A percentile compares a stretch with the other conserved stretches of the same genome.
These are phyloP conservation scores for Acanthococcus lagerstroemiae DNA, from an alignment of 2,888 invertebrate species.

Conservation along the genomic window DNA sequence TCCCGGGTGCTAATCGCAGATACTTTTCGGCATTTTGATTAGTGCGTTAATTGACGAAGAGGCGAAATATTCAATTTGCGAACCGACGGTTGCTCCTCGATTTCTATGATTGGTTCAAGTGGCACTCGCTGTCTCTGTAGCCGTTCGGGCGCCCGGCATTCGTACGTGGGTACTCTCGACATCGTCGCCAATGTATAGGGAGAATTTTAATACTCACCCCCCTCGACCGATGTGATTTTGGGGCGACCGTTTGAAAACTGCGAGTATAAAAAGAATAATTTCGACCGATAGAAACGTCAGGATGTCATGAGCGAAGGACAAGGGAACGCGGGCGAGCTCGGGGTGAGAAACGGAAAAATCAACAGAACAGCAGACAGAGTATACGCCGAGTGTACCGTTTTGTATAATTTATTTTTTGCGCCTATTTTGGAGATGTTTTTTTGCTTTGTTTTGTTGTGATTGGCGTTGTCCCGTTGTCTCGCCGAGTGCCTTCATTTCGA, in stretches of 20 bases:
- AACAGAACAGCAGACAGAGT: no score
- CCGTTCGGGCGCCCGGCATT: not conserved
- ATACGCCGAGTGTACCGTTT: no score
- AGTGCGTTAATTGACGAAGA: constrained; percentile 14
- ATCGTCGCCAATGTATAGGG: not conserved
- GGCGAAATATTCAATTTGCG: constrained; percentile 9
- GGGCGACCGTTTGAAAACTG: no score
- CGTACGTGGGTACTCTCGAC: not conserved
- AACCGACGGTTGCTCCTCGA: not conserved
- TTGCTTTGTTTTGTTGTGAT: not conserved
- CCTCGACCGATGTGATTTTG: no score
- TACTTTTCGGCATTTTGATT: constrained; percentile 20
- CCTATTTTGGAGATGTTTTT: not conserved
- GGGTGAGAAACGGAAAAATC: no score
- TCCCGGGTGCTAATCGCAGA: constrained; percentile 9
- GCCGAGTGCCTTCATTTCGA: not conserved
- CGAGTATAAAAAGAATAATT: not conserved
- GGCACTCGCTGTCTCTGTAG: not conserved
- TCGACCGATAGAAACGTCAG: not conserved
- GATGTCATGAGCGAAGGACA: not conserved
- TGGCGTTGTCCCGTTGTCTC: not conserved
- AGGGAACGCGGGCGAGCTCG: not conserved
- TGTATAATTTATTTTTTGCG: not conserved
- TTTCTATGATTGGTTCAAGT: constrained; percentile 6
- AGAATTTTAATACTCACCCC: no score